Evolutionary conservation across 2,797 vertebrate species (phyloP).

Genomic region (Coreius guichenoti): DNA sequence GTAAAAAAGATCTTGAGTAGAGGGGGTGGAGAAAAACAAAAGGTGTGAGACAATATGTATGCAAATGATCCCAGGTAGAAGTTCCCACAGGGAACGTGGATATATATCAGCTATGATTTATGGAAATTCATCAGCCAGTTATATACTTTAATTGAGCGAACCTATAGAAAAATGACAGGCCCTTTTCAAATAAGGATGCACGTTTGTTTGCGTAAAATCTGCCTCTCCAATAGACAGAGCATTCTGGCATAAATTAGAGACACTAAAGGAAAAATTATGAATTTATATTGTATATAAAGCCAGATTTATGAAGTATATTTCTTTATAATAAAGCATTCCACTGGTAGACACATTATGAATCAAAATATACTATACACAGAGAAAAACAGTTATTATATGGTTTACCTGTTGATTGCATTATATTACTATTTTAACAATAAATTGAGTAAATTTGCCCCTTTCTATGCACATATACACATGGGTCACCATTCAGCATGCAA

Average conservation of each 20-base stretch:
- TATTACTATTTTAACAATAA: background rate
- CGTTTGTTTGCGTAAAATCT: constrained; percentile 30
- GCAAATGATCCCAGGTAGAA: constrained; percentile 72
- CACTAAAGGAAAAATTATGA: constrained; percentile 26
- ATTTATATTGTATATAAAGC: background rate
- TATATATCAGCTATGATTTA: constrained; percentile 52
- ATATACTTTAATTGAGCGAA: constrained; percentile 52
- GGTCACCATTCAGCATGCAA: background rate
- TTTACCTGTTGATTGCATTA: background rate
- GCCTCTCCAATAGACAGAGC: background rate
- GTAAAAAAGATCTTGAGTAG: constrained; percentile 22
- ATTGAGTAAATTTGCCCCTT: background rate
- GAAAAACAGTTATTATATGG: constrained; percentile 11
- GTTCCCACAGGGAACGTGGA: constrained; percentile 46
- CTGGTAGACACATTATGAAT: background rate
- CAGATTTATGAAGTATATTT: constrained; percentile 2
- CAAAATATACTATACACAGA: background rate
- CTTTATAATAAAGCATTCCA: background rate
- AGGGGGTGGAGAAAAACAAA: constrained; percentile 54
- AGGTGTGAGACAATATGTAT: constrained; percentile 82
- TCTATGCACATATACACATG: background rate
- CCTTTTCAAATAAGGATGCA: constrained; percentile 40
- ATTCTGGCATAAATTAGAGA: background rate
- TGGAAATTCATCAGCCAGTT: constrained; percentile 55
- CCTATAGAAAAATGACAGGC: constrained; percentile 27